These are phyloP conservation scores for Drosophila prostipennis DNA, from an alignment of 2,888 invertebrate species.

Conservation along the genomic window DNA sequence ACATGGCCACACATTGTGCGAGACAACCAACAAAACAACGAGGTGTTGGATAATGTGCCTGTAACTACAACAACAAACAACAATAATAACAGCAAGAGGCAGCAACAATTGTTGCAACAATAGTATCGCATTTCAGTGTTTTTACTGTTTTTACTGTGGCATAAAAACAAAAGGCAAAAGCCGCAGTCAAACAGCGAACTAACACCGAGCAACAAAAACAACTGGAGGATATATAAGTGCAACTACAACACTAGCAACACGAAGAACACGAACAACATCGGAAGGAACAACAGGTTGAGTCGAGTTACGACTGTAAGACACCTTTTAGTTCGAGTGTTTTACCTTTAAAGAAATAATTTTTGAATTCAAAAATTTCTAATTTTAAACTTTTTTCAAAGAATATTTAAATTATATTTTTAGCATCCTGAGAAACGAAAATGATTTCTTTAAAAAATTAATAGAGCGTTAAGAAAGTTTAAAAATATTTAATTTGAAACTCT, in stretches of 20 bases:
- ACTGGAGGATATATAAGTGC: conserved; percentile 33
- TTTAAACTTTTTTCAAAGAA: no score
- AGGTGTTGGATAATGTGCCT: conserved; percentile 59
- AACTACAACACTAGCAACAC: conserved; percentile 40
- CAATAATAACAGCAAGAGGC: conserved; percentile 38
- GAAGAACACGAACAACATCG: conserved; percentile 5
- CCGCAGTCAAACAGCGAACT: conserved; percentile 73
- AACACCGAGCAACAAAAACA: conserved; percentile 52
- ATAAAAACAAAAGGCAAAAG: conserved; percentile 77
- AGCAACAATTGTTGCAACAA: conserved; percentile 67
- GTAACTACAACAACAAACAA: conserved; percentile 35
- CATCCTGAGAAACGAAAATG: no score
- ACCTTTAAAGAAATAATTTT: not conserved
- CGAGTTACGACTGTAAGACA: conserved; percentile 1
- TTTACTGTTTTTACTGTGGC: conserved; percentile 62
- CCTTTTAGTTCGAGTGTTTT: not conserved
- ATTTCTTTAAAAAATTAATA: no score
- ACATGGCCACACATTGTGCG: conserved; percentile 78
- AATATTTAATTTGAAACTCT: no score
- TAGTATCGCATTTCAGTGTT: conserved; percentile 78
- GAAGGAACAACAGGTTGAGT: not conserved
- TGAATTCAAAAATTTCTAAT: no score
- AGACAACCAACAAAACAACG: conserved; percentile 59
- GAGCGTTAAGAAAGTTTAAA: no score
- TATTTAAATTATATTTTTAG: no score